Conservation (phyloP, 2,888 invertebrate species). For the Eumacrocentrus americanus region DNA sequence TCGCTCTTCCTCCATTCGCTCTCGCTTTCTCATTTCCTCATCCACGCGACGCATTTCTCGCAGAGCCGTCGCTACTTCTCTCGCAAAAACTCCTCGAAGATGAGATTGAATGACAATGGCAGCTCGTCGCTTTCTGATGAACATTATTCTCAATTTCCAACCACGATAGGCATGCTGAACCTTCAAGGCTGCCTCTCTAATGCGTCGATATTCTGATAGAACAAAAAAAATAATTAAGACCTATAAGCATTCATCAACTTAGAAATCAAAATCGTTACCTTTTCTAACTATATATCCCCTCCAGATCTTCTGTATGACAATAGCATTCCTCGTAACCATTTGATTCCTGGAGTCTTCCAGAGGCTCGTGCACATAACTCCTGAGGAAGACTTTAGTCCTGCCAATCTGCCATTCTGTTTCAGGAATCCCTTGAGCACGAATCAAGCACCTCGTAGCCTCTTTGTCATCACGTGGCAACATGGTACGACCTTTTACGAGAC, state of each 20-base stretch:
- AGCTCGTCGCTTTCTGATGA: constrained; percentile 80
- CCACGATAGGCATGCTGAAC: constrained; percentile 87
- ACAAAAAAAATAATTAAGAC: background rate
- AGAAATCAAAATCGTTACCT: constrained; percentile 60
- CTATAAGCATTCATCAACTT: no score
- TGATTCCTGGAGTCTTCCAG: constrained; percentile 80
- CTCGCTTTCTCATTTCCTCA: constrained; percentile 82
- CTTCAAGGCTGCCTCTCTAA: constrained; percentile 72
- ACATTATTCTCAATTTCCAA: constrained; percentile 82
- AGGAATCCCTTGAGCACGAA: constrained; percentile 72
- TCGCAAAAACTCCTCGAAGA: constrained; percentile 85
- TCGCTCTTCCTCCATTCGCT: constrained; percentile 75
- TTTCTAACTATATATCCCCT: constrained; percentile 70
- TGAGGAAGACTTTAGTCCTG: constrained; percentile 83
- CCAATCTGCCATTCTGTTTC: constrained; percentile 88
- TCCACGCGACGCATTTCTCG: constrained; percentile 87
- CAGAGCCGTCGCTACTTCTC: constrained; percentile 86
- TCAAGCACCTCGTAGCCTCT: constrained; percentile 63
- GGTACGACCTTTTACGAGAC: constrained; percentile 63
- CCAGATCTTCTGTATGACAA: constrained; percentile 78
- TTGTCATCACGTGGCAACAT: constrained; percentile 55
- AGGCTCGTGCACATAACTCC: constrained; percentile 82
- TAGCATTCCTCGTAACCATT: constrained; percentile 73
- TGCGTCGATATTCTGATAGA: constrained; percentile 67
- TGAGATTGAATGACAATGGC: constrained; percentile 86